Evolutionary conservation across 1,140 invertebrate species (phyloP).

Genomic region (Hydropsyche tenuis): DNA sequence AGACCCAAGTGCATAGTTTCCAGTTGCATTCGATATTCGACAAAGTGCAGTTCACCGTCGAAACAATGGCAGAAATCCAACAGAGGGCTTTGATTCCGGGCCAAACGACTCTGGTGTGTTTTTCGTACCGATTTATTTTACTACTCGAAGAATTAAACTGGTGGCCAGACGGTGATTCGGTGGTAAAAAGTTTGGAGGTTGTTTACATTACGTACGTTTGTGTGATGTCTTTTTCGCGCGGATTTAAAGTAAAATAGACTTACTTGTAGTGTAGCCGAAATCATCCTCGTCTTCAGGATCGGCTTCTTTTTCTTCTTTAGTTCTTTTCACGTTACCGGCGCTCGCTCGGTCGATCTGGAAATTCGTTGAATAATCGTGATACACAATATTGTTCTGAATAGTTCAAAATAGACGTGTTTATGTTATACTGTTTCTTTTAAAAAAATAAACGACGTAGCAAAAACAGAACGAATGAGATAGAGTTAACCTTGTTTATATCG

Average conservation of each 20-base stretch:
- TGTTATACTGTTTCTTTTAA: no score
- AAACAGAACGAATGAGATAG: not conserved
- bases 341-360: constrained; percentile 85
- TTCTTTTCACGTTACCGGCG: constrained; percentile 81
- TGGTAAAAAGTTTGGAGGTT: no score
- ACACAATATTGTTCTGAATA: no score
- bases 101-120: not conserved
- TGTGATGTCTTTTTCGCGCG: no score
- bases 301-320: constrained; percentile 76
- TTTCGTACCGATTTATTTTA: no score
- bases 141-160: no score
- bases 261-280: constrained; percentile 91
- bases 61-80: constrained; percentile 1
- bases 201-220: no score
- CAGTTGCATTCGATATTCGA: not conserved
- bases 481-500: constrained; percentile 4
- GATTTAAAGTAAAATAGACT: constrained; percentile 65
- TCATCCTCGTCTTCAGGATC: constrained; percentile 87
- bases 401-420: no score
- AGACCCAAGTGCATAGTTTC: no score
- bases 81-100: not conserved
- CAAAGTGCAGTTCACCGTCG: not conserved
- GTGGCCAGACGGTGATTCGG: no score
- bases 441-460: not conserved
- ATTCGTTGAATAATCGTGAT: not conserved